These are phyloP conservation scores for Eira barbara DNA, from an alignment of 2,113 vertebrate genomes.

Conservation along the genomic window DNA sequence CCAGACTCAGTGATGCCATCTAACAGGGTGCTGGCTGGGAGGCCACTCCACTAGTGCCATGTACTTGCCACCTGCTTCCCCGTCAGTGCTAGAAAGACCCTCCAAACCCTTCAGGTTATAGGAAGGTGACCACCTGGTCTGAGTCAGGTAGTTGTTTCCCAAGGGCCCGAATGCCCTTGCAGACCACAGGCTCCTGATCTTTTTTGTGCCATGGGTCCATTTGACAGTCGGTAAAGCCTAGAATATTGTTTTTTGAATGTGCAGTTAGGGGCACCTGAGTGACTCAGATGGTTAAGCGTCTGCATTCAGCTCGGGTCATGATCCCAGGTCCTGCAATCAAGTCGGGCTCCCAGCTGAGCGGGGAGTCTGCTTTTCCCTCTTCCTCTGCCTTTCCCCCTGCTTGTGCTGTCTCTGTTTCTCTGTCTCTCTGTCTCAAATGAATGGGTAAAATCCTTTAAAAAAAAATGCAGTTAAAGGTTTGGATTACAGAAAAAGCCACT, in stretches of 20 bases:
- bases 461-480: not conserved
- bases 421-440: too few species aligned
- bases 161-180: not conserved
- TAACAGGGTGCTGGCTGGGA: not conserved
- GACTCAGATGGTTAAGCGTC: too few species aligned
- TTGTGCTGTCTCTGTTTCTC: too few species aligned
- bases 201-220: not conserved
- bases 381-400: too few species aligned
- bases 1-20: not conserved
- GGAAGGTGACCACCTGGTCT: not conserved
- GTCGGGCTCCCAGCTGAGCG: too few species aligned
- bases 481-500: slow-evolving; percentile 26
- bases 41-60: accelerated
- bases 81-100: not conserved
- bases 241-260: not conserved
- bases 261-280: too few species aligned
- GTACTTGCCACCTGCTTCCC: not conserved
- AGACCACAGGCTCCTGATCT: not conserved
- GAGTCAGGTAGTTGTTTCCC: not conserved
- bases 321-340: too few species aligned
- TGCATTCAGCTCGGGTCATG: too few species aligned
- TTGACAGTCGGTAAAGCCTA: not conserved
- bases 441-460: too few species aligned
- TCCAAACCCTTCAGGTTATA: not conserved
- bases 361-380: too few species aligned